Base-by-base conservation (phyloP, 2,113 vertebrate species). In the Suncus etruscus region DNA sequence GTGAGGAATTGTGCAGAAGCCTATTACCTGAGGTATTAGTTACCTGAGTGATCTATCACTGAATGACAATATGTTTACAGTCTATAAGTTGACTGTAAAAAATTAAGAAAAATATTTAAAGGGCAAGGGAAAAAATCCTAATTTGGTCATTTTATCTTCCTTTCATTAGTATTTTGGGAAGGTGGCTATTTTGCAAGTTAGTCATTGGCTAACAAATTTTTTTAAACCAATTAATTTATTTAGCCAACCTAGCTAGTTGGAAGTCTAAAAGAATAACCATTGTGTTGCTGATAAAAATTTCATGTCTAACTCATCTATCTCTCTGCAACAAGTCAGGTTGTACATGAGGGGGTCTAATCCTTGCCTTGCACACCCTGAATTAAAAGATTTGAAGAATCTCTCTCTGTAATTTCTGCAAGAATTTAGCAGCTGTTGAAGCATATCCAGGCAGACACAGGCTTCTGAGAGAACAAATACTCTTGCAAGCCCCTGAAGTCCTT, bases 361-460 rank as follows among this genome's bases (percentile, higher is more conserved):
- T 94, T 74, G 69, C 54, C 73, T 47, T 72, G 48, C 3, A 27
- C n/a, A 86, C 54, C 15, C 31, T 0, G 32, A 68, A 15, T 50
- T 54, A 61, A 89, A 76, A 86, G 70, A 72, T 92, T 86, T n/a
- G 79, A 89, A 81, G 83, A 84, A 65, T 78, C 86, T 89, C 54
- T 48, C 27, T 81, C 12, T 68, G 94, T 95, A 96, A 90, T 91
- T 89, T 91, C 47, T 48, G 75, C 27, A 86, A 89, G 78, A 93
- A 85, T 91, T 82, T 87, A 86, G 84, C 82, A 78, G 87, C 76
- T 65, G 92, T 91, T 77, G 89, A 91, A 82, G 47, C 69, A 68
- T 47, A 92, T 63, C 75, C 61, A 50, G 63, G 70, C 25, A 58
- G 84, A 72, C 85, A 27, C 20, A 79, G 66, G 10, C 74, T 91